phyloP scores from a whole-genome alignment of 2,797 vertebrate genomes.

The Dendrocincla fuliginosa region DNA sequence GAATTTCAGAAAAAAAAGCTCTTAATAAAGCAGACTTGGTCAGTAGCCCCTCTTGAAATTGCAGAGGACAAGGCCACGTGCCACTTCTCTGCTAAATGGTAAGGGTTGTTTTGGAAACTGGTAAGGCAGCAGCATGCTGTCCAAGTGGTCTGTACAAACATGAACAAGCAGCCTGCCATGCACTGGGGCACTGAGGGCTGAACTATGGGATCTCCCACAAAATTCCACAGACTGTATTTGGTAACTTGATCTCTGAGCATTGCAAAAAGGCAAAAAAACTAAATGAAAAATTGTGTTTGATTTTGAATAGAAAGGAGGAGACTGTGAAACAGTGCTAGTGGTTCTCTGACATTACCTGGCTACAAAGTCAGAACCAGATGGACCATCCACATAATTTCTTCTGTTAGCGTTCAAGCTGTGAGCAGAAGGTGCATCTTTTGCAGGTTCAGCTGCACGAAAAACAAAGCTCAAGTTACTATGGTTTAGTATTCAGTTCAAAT shows the following conservation, averaged over 20 bases:
- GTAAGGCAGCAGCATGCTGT: neutral
- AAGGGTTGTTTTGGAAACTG: neutral
- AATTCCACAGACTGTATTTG: neutral
- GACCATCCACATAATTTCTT: conserved; percentile 83
- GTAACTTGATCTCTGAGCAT: neutral
- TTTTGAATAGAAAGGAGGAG: neutral
- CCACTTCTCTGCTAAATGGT: neutral
- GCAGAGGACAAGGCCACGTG: neutral
- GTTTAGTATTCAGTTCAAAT: neutral
- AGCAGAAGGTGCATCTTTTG: conserved; percentile 79
- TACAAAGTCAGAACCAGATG: conserved; percentile 81
- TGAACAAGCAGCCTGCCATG: neutral
- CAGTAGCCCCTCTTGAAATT: neutral
- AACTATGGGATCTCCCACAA: neutral
- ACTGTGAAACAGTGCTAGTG: neutral
- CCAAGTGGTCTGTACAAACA: neutral
- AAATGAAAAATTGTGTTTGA: neutral
- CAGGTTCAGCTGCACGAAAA: conserved; percentile 73
- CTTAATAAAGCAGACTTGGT: neutral
- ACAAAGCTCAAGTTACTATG: neutral
- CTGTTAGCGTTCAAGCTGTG: conserved; percentile 86
- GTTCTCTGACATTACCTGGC: conserved; percentile 79
- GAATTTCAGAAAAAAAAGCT: neutral
- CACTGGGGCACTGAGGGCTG: neutral
- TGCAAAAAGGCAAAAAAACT: neutral